These are phyloP conservation scores for Kryptopterus vitreolus DNA, from an alignment of 2,797 vertebrate species.

Conservation along the genomic window DNA sequence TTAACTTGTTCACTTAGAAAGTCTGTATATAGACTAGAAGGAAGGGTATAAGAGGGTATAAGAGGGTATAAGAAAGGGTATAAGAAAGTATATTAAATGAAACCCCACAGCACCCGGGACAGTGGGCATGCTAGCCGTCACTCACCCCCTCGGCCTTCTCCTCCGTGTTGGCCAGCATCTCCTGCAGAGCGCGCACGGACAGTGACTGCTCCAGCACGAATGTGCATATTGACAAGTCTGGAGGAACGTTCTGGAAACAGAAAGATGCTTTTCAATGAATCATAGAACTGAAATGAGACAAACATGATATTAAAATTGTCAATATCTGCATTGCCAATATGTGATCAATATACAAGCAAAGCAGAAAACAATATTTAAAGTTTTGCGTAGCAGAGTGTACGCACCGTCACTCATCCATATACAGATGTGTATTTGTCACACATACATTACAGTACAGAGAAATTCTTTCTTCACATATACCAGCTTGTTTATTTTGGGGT, in stretches of 20 bases:
- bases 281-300: too few relatives aligned
- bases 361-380: too few relatives aligned
- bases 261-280: not conserved
- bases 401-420: too few relatives aligned
- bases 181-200: slow-evolving; percentile 79
- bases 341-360: too few relatives aligned
- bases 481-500: too few relatives aligned
- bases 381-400: too few relatives aligned
- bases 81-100: not conserved
- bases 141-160: slow-evolving; percentile 93
- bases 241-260: slow-evolving; percentile 87
- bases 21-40: not conserved
- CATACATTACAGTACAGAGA: too few relatives aligned
- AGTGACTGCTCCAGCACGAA: slow-evolving; percentile 94
- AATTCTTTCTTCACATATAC: too few relatives aligned
- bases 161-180: slow-evolving; percentile 66
- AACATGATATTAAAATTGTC: too few relatives aligned
- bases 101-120: not conserved
- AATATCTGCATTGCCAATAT: too few relatives aligned
- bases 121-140: slow-evolving; percentile 18
- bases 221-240: slow-evolving; percentile 96
- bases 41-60: not conserved
- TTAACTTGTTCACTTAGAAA: not conserved
- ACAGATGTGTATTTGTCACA: too few relatives aligned
- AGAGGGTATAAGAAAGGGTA: too few relatives aligned